A percentile compares a stretch with the other conserved stretches of the same genome.
Evolutionary conservation across 2,888 invertebrate species (phyloP).

Genomic region (Nomada goodeniana): DNA sequence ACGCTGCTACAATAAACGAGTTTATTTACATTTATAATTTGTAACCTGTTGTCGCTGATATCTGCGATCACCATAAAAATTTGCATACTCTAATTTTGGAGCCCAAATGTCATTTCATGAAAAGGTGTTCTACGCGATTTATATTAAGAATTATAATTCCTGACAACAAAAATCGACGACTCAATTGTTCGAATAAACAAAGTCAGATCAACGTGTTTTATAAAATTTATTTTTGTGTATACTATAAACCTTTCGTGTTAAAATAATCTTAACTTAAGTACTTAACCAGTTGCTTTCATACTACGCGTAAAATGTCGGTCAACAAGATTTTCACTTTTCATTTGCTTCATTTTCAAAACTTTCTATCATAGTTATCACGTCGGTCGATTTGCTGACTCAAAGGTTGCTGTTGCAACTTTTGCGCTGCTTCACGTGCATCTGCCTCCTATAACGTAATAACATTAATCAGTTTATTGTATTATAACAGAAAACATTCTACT

Average conservation of each 20-base stretch:
- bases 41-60: too few species aligned
- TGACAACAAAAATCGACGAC: too few species aligned
- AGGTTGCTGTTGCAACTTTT: constrained; percentile 71
- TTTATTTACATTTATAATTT: too few species aligned
- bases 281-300: constrained; percentile 61
- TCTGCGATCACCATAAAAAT: too few species aligned
- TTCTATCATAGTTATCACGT: constrained; percentile 78
- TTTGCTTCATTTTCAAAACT: constrained; percentile 63
- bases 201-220: too few species aligned
- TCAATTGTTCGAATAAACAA: too few species aligned
- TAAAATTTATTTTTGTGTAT: constrained; percentile 21
- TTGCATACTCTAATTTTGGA: too few species aligned
- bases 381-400: constrained; percentile 78
- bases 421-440: constrained; percentile 85
- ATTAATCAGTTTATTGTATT: neutral
- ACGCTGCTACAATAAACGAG: too few species aligned
- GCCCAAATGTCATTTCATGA: too few species aligned
- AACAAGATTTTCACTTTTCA: constrained; percentile 19
- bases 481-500: neutral
- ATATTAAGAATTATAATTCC: too few species aligned
- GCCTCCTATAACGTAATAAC: constrained; percentile 85
- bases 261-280: constrained; percentile 54
- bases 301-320: constrained; percentile 39
- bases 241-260: constrained; percentile 23
- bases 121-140: too few species aligned